Evolutionary conservation across 2,888 invertebrate species (phyloP).

Genomic region (Drosophila prolongata): DNA sequence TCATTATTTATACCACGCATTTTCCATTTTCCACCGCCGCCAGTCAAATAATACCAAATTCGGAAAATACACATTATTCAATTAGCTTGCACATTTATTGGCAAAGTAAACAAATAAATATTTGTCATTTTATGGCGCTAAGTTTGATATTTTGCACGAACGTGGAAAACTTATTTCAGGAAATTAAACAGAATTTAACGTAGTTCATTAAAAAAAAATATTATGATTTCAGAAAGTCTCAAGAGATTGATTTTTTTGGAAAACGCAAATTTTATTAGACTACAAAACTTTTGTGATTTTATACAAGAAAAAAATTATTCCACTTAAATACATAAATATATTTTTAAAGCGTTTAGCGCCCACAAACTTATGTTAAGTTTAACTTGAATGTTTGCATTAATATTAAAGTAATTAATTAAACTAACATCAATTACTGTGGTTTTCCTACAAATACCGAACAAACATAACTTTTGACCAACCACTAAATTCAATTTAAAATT

Average conservation of each 20-base stretch:
- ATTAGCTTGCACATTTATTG: constrained; percentile 46
- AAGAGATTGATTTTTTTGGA: too few species aligned
- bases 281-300: too few species aligned
- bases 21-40: constrained; percentile 6
- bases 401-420: constrained; percentile 3
- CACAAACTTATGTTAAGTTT: background rate
- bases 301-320: too few species aligned
- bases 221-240: too few species aligned
- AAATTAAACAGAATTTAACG: background rate
- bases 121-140: background rate
- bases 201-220: too few species aligned
- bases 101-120: constrained; percentile 19
- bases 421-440: constrained; percentile 9
- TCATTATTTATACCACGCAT: constrained; percentile 5
- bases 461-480: background rate
- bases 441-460: background rate
- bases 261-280: too few species aligned
- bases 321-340: too few species aligned
- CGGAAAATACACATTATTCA: constrained; percentile 56
- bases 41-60: background rate
- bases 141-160: constrained; percentile 17
- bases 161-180: background rate
- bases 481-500: constrained; percentile 16
- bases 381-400: background rate
- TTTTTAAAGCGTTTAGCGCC: too few species aligned